phyloP scores from a whole-genome alignment of 2,888 invertebrate genomes.

The Cephus spinipes region DNA sequence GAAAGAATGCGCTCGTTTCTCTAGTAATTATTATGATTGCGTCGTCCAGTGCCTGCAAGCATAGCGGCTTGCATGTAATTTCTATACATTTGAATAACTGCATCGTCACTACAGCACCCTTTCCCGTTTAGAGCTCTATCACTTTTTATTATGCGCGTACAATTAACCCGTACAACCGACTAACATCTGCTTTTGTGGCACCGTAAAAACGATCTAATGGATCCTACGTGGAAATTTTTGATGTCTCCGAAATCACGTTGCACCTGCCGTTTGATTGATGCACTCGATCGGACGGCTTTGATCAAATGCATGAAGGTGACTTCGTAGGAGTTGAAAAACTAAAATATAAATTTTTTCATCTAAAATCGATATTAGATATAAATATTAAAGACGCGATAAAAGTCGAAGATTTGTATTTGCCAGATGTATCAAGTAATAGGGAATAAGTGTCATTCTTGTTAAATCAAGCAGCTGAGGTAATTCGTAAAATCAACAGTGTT shows the following conservation, averaged over 20 bases:
- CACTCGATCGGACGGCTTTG: slow-evolving; percentile 1
- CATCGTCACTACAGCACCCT: slow-evolving; percentile 15
- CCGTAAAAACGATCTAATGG: slow-evolving; percentile 13
- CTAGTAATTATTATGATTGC: slow-evolving; percentile 16
- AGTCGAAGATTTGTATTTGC: neutral
- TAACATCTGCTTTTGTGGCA: slow-evolving; percentile 18
- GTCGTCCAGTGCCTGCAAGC: neutral
- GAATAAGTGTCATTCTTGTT: too few species aligned
- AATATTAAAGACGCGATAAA: neutral
- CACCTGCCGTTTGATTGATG: slow-evolving; percentile 19
- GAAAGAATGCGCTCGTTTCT: slow-evolving; percentile 10
- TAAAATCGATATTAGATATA: neutral
- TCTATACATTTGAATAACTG: slow-evolving; percentile 3
- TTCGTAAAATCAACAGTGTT: too few species aligned
- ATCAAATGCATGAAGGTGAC: neutral
- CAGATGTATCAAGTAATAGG: neutral
- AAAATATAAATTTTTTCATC: neutral
- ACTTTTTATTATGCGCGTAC: slow-evolving; percentile 3
- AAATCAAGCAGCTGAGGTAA: too few species aligned
- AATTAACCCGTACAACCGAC: slow-evolving; percentile 4
- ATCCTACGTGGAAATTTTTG: neutral
- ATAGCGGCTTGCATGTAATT: neutral
- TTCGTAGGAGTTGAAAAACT: neutral
- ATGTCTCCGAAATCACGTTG: neutral
- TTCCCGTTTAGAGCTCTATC: slow-evolving; percentile 14